Evolutionary conservation across 2,113 vertebrate genomes (phyloP).

Genomic region (Dendropsophus ebraccatus): DNA sequence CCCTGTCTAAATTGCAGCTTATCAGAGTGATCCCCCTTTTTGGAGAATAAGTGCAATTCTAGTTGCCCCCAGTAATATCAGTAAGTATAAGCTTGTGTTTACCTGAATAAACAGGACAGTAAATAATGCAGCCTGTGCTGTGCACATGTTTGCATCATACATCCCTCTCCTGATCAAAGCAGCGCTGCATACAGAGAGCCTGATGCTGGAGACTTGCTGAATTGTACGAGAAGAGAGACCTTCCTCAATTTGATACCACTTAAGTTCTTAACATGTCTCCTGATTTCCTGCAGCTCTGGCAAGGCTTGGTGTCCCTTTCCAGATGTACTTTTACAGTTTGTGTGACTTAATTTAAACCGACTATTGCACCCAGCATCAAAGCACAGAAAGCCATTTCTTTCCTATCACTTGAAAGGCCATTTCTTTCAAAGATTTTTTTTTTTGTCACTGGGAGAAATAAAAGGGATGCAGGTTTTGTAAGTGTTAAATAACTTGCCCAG

Average conservation of each 20-base stretch:
- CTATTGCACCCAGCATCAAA: conserved; percentile 60
- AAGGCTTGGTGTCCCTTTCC: conserved; percentile 49
- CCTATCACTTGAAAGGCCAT: conserved; percentile 71
- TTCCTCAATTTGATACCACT: conserved; percentile 56
- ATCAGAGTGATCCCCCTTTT: background rate
- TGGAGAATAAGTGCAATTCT: background rate
- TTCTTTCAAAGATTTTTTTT: conserved; percentile 71
- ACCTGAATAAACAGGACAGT: conserved; percentile 6
- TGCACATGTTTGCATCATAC: background rate
- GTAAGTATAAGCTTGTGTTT: background rate
- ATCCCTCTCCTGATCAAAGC: conserved; percentile 43
- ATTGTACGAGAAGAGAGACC: conserved; percentile 50
- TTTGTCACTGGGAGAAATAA: conserved; percentile 65
- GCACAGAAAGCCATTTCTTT: conserved; percentile 57
- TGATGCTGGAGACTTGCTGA: conserved; percentile 25
- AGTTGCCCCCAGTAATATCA: background rate
- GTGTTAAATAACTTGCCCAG: conserved; percentile 86
- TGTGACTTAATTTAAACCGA: conserved; percentile 58
- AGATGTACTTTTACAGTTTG: conserved; percentile 56
- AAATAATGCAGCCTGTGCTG: background rate
- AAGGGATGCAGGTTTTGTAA: conserved; percentile 73
- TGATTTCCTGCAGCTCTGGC: conserved; percentile 54
- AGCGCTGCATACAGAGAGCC: background rate
- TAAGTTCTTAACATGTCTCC: conserved; percentile 57
- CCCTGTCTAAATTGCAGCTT: too few species aligned